Conservation (phyloP, 2,888 invertebrate genomes). For the Nymphalis urticae region DNA sequence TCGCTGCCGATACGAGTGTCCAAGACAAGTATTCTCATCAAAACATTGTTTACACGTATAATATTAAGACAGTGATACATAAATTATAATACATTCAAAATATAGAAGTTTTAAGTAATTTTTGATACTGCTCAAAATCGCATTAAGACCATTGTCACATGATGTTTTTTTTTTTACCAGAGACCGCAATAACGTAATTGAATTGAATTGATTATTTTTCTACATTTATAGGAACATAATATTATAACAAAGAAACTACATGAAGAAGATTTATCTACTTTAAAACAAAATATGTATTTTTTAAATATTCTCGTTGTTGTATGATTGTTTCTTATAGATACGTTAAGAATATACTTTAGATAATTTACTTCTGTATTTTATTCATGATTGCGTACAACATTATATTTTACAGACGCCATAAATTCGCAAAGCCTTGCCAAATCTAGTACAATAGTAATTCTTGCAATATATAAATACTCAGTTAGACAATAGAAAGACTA, state of each 20-base stretch:
- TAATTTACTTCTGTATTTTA: too few species aligned
- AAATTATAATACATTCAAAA: constrained; percentile 6
- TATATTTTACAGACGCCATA: background rate
- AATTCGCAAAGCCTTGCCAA: background rate
- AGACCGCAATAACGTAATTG: background rate
- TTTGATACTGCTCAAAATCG: too few species aligned
- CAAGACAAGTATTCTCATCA: constrained; percentile 30
- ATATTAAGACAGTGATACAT: constrained; percentile 33
- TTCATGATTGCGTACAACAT: background rate
- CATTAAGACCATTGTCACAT: too few species aligned
- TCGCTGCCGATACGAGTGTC: constrained; percentile 38
- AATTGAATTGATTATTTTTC: too few species aligned
- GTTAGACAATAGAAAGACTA: too few species aligned
- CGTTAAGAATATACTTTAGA: too few species aligned
- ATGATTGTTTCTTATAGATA: too few species aligned
- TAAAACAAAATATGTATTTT: too few species aligned
- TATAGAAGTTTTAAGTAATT: background rate
- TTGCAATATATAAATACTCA: background rate
- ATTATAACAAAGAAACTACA: too few species aligned
- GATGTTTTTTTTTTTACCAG: background rate
- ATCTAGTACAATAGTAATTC: background rate
- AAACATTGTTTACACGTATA: constrained; percentile 35
- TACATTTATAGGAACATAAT: too few species aligned
- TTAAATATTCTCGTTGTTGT: too few species aligned
- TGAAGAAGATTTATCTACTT: too few species aligned